A percentile compares a stretch with the other conserved stretches of the same genome.
These are phyloP conservation scores for Chrosomus eos DNA, from an alignment of 2,797 vertebrate species.

Conservation along the genomic window DNA sequence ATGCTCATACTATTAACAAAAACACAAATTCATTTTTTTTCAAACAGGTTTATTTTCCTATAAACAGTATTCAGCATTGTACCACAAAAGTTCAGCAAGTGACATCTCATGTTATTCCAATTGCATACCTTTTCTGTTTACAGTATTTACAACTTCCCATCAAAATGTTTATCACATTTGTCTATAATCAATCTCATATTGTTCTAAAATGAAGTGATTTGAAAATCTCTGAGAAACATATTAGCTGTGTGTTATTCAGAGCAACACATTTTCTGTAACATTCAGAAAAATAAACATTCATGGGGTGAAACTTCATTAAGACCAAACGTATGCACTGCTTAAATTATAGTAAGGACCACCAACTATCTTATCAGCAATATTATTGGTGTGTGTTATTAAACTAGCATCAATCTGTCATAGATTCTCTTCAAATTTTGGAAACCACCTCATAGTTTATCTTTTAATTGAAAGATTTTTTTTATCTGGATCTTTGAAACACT, in stretches of 20 bases:
- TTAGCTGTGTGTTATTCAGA: slow-evolving; percentile 12
- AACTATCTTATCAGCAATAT: slow-evolving; percentile 17
- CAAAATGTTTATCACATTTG: slow-evolving; percentile 61
- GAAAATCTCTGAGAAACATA: slow-evolving; percentile 35
- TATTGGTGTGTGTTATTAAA: slow-evolving; percentile 23
- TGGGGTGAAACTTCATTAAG: slow-evolving; percentile 38
- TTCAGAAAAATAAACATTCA: slow-evolving; percentile 55
- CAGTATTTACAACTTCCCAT: slow-evolving; percentile 82
- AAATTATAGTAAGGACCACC: slow-evolving; percentile 28
- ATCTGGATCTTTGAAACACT: background rate
- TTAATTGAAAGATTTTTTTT: background rate
- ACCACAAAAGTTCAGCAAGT: slow-evolving; percentile 67
- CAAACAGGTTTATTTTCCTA: slow-evolving; percentile 82
- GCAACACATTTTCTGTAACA: slow-evolving; percentile 27
- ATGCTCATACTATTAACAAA: background rate
- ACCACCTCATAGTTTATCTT: background rate
- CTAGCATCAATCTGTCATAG: background rate
- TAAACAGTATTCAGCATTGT: slow-evolving; percentile 81
- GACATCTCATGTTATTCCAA: slow-evolving; percentile 73
- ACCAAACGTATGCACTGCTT: slow-evolving; percentile 21
- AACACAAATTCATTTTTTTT: slow-evolving; percentile 56
- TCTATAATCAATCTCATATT: slow-evolving; percentile 31
- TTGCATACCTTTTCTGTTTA: slow-evolving; percentile 78
- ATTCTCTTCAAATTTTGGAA: background rate
- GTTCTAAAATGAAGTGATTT: slow-evolving; percentile 40